Base-by-base conservation (phyloP, 2,888 invertebrate genomes). In the Camponotus fellah region DNA sequence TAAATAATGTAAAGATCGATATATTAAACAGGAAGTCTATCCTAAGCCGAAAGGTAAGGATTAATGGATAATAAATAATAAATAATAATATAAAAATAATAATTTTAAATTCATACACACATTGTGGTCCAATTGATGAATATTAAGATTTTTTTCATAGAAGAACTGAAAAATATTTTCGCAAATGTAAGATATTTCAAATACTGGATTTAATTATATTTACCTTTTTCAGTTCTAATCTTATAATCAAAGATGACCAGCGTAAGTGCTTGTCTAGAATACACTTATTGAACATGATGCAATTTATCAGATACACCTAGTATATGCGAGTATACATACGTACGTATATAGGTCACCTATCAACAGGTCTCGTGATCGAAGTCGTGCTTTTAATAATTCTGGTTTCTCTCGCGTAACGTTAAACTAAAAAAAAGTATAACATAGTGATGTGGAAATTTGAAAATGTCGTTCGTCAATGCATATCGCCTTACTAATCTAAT, bases 361-460 rank as follows among this genome's bases (percentile, higher is more conserved):
- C 89, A 88, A 87, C 87, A 88, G 89, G 88, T 88, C 75, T 83
- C 68, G 66, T 83, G 85, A 87, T 88, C 89, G 85, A 88, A 85
- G 77, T 68, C 21, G 37, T 34, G 77, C 69, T 88, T 84, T 88
- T 88, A 88, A 85, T 88, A 88, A 88, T 87, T 83, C 85, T 60
- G 34, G 37, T 65, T 74, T 69, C 58, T 76, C 82, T 71, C 53
- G 21, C 37, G 40, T 12, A 71, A 56, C 37, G 4, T 60, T 49
- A 72, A 62, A 72, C 72, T 37, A 12, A 34, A 79, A 79, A 26
- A 69, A 60, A 79, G 46, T 60, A 26, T 72, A 26, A 72, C 60
- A 14, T 4, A 14, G 6, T 32, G 6, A 32, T 56, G 3, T 8
- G 34, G 21, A 53, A n/a, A 26, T 46, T 32, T 40, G 43, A 58